Evolutionary conservation across 2,113 vertebrate species (phyloP).

Genomic region (Platysternon megacephalum): DNA sequence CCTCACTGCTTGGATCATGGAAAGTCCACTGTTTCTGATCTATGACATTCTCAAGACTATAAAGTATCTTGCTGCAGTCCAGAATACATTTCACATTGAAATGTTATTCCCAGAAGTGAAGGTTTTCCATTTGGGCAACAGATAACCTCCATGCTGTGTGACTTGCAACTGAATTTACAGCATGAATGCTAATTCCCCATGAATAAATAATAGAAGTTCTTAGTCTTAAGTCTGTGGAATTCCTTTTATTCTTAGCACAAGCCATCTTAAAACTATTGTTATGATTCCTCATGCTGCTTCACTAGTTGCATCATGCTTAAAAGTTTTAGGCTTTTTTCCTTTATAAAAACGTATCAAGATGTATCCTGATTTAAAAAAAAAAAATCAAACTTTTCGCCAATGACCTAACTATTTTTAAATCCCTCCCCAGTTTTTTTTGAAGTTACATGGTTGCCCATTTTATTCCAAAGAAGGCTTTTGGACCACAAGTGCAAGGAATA

Average conservation of each 20-base stretch:
- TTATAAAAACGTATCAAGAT: neutral
- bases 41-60: accelerated
- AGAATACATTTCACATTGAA: neutral
- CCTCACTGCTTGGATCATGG: neutral
- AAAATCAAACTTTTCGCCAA: neutral
- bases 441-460: neutral
- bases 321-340: neutral
- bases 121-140: neutral
- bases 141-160: neutral
- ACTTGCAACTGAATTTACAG: neutral
- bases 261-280: neutral
- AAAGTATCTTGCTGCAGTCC: neutral
- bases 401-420: neutral
- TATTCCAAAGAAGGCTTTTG: neutral
- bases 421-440: accelerated
- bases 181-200: neutral
- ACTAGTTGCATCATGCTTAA: neutral
- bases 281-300: neutral
- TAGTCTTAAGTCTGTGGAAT: neutral
- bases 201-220: neutral
- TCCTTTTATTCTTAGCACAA: conserved; percentile 14
- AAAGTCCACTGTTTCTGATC: neutral
- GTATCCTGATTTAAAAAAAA: neutral
- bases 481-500: accelerated
- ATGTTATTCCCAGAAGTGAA: neutral